Evolutionary conservation across 37 sponge, comb jelly and placozoan genomes (phyloP), one percentile per base, ranked within the genome.

Genomic region (Halisarca cf. caerulea): DNA sequence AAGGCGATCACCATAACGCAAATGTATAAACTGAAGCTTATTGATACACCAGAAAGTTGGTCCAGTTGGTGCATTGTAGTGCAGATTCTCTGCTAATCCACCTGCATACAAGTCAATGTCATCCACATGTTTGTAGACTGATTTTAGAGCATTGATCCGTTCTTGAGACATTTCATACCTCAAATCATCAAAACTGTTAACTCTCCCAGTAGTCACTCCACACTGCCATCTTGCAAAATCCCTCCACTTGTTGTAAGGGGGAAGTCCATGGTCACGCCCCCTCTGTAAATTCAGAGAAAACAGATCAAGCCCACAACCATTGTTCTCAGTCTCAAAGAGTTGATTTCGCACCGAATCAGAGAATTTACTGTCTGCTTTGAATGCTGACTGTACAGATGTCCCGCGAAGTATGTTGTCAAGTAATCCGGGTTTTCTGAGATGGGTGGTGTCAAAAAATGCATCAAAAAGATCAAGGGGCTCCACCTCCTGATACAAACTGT

Each of bases 251-350:
- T 94, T 79, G 75, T 95, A 97, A 14, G 87, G 58, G 27, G 95
- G 90, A 27, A 95, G 60, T 23, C 95, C 98, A 53, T 97, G 98
- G 73, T 97, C 98, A 0, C 98, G 80, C 2, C 98, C 94, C 57
- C 98, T 32, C 77, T 95, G 95, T 38, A 95, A 93, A 83, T 97
- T 95, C 39, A 92, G 73, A 21, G 98, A 39, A 27, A 95, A 92
- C 28, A 97, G 61, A 78, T 97, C 98, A 17, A 80, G 37, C 0
- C 92, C 92, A 24, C 86, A 54, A 24, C 40, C 45, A n/a, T 89
- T 81, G 34, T 57, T 66, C 11, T 79, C 72, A 6, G 80, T 73
- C 0, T 89, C 57, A 73, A 93, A 93, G 40, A 96, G 88, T 62
- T 87, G 82, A 41, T 84, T 84, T 5, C 93, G 88, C 3, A 96